A percentile compares a stretch with the other conserved stretches of the same genome.
Conservation (phyloP, 92 coral and sea anemone species). For the Ricordea florida region DNA sequence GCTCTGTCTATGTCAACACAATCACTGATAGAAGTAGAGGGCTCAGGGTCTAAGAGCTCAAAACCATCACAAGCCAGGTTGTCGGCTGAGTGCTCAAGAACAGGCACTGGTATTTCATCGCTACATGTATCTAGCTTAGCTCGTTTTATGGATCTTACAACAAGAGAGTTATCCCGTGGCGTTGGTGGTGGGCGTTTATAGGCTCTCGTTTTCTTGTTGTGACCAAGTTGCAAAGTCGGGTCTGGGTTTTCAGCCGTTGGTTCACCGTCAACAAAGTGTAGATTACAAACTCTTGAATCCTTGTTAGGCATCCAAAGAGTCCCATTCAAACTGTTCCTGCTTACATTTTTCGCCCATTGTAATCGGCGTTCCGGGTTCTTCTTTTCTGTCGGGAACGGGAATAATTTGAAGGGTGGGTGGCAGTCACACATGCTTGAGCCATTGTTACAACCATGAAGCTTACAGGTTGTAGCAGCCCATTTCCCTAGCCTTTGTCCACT, state of each 20-base stretch:
- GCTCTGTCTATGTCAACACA: slow-evolving; percentile 1
- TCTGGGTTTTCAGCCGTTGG: slow-evolving; percentile 60
- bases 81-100: slow-evolving; percentile 25
- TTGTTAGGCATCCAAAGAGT: slow-evolving; percentile 60
- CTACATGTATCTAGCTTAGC: slow-evolving; percentile 26
- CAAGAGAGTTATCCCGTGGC: slow-evolving; percentile 26
- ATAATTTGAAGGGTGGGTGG: slow-evolving; percentile 57
- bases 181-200: slow-evolving; percentile 37
- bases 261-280: slow-evolving; percentile 50
- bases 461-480: slow-evolving; percentile 50
- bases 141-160: slow-evolving; percentile 29
- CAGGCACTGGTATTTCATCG: slow-evolving; percentile 28
- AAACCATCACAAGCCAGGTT: slow-evolving; percentile 46
- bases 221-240: slow-evolving; percentile 58
- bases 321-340: slow-evolving; percentile 44
- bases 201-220: slow-evolving; percentile 19
- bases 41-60: slow-evolving; percentile 37
- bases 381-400: slow-evolving; percentile 57
- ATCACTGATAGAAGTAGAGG: slow-evolving; percentile 22
- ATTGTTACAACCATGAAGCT: slow-evolving; percentile 34
- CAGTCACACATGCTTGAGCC: slow-evolving; percentile 52
- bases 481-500: slow-evolving; percentile 49
- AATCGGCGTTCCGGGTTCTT: slow-evolving; percentile 47
- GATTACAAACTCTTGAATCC: slow-evolving; percentile 50
- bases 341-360: slow-evolving; percentile 41